These are phyloP conservation scores for Diuraphis noxia DNA, from an alignment of 1,140 invertebrate genomes.

Conservation along the genomic window DNA sequence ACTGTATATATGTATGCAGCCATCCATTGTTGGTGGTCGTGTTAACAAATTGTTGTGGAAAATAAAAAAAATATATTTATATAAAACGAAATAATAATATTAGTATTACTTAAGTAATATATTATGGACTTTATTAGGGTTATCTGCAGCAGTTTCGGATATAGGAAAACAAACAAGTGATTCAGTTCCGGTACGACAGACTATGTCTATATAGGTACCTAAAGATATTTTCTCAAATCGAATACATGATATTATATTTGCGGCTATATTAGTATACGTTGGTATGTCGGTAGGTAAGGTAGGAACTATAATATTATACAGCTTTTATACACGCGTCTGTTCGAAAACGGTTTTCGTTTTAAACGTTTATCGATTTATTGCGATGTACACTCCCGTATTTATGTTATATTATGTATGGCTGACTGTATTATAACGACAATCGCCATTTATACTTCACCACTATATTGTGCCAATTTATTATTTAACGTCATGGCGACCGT, in stretches of 20 bases:
- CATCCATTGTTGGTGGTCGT: constrained; percentile 49
- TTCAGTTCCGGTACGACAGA: neutral
- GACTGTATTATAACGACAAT: neutral
- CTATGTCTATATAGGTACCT: neutral
- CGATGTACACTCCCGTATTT: neutral
- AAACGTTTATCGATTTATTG: neutral
- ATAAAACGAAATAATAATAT: neutral
- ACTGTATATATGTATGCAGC: neutral
- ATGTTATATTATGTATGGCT: neutral
- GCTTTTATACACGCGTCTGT: neutral
- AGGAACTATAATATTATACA: neutral
- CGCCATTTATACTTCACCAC: neutral
- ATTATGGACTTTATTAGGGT: constrained; percentile 15
- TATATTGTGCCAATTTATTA: neutral
- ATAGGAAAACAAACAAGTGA: neutral
- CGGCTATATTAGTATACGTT: neutral
- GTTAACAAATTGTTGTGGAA: constrained; percentile 41
- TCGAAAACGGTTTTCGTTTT: neutral
- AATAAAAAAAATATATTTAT: neutral
- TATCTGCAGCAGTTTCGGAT: neutral
- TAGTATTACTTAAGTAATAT: neutral
- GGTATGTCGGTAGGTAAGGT: neutral
- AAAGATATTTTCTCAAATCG: neutral
- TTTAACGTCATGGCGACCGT: neutral
- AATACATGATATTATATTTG: neutral